Conservation (phyloP, 2,113 vertebrate genomes). For the Clarias batrachus region DNA sequence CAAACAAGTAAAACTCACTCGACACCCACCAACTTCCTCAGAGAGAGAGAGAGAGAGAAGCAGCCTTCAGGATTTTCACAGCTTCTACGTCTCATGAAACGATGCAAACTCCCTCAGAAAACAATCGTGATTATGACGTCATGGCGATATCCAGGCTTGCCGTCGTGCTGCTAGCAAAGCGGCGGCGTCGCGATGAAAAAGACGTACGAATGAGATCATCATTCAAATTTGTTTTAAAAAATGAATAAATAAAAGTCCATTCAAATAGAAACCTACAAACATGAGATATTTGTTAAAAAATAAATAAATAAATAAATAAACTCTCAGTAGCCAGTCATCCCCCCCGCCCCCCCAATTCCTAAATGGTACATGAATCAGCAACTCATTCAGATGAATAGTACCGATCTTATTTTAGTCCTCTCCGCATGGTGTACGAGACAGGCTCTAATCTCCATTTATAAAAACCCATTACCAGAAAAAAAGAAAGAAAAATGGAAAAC, state of each 20-base stretch:
- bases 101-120: background rate
- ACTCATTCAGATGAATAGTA: background rate
- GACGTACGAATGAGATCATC: background rate
- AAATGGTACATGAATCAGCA: background rate
- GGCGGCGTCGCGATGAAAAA: background rate
- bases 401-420: background rate
- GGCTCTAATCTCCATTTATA: background rate
- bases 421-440: background rate
- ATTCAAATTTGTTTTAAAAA: background rate
- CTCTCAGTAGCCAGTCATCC: no score
- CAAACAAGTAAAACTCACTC: constrained; percentile 31
- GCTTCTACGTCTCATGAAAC: background rate
- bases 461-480: background rate
- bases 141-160: background rate
- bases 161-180: background rate
- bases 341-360: background rate
- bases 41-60: background rate
- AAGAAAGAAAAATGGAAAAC: background rate
- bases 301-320: no score
- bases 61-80: background rate
- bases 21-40: constrained; percentile 30
- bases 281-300: background rate
- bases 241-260: no score
- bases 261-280: no score
- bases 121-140: background rate